These are phyloP conservation scores for Apaloderma vittatum DNA, from an alignment of 2,113 vertebrate species.

Conservation along the genomic window DNA sequence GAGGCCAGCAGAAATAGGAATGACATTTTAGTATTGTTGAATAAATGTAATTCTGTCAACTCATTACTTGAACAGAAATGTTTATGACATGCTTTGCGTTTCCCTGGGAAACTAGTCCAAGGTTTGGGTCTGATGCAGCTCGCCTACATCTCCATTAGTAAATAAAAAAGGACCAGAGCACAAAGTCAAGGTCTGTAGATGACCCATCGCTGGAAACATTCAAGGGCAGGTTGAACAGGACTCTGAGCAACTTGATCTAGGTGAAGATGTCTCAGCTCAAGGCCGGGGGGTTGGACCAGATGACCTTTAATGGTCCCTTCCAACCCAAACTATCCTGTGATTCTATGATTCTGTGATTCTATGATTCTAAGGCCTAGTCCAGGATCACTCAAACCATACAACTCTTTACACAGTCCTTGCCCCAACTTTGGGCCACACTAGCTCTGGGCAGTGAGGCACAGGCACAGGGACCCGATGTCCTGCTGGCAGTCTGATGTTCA, in stretches of 20 bases:
- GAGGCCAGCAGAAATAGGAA: background rate
- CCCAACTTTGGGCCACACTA: rapidly evolving
- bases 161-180: background rate
- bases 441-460: rapidly evolving
- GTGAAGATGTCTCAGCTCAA: background rate
- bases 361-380: background rate
- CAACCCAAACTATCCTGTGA: background rate
- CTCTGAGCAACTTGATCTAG: background rate
- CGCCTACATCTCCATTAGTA: background rate
- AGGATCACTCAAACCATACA: background rate
- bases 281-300: rapidly evolving
- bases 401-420: background rate
- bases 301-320: background rate
- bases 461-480: background rate
- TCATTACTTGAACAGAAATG: background rate
- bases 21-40: background rate
- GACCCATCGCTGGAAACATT: background rate
- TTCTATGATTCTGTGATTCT: background rate
- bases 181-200: background rate
- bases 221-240: background rate
- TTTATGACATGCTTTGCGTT: background rate
- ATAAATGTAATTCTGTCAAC: background rate
- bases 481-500: rapidly evolving
- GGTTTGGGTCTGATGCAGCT: background rate
- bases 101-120: background rate